Percentiles rank a stretch among this genome's conserved stretches.
Evolutionary conservation across 2,888 invertebrate genomes (phyloP).

Genomic region (Oxyteleia sp.): DNA sequence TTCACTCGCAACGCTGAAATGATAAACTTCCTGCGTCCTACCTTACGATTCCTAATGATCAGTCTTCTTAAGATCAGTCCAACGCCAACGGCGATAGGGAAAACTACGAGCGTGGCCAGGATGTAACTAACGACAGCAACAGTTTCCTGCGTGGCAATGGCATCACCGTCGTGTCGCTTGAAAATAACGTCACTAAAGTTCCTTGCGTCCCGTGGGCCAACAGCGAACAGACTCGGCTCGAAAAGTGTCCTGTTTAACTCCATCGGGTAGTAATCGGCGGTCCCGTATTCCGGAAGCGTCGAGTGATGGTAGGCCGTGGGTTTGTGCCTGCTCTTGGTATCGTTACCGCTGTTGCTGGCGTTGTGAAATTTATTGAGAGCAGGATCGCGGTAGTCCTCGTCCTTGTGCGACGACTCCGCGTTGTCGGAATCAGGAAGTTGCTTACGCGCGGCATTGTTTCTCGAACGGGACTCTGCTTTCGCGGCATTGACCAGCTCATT

Average conservation of each 20-base stretch:
- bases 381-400: conserved; percentile 74
- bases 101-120: conserved; percentile 87
- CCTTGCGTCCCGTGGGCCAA: conserved; percentile 80
- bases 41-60: conserved; percentile 87
- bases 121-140: conserved; percentile 87
- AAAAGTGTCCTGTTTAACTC: conserved; percentile 79
- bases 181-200: conserved; percentile 86
- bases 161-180: conserved; percentile 85
- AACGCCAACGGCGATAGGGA: conserved; percentile 87
- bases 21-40: conserved; percentile 74
- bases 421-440: conserved; percentile 67
- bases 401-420: conserved; percentile 55
- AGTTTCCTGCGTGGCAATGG: conserved; percentile 84
- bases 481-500: conserved; percentile 54
- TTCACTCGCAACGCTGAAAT: conserved; percentile 11
- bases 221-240: conserved; percentile 79
- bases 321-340: conserved; percentile 76
- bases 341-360: conserved; percentile 38
- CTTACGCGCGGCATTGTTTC: conserved; percentile 69
- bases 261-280: conserved; percentile 79
- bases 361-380: conserved; percentile 43
- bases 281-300: conserved; percentile 79
- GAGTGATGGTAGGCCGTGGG: conserved; percentile 79
- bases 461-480: conserved; percentile 54
- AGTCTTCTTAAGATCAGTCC: conserved; percentile 87